phyloP scores from a whole-genome alignment of 2,888 invertebrate genomes.

The Chymomyza procnemis region DNA sequence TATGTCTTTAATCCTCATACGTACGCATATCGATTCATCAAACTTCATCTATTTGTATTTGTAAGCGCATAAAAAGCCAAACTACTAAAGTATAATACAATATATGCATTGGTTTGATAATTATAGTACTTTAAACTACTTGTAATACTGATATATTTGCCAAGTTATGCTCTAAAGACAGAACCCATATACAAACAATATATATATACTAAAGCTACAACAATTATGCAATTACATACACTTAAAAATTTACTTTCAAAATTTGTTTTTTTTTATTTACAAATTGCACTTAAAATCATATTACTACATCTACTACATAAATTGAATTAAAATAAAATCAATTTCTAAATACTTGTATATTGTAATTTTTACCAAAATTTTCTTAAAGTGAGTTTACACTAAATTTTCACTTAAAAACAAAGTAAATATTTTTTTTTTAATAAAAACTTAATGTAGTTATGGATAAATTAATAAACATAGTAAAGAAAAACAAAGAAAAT shows the following conservation, averaged over 20 bases:
- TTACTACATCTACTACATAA: constrained; percentile 7
- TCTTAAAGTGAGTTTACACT: constrained; percentile 5
- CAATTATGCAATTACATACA: constrained; percentile 9
- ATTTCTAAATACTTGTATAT: constrained; percentile 19
- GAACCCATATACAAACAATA: constrained; percentile 19
- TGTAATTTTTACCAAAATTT: constrained; percentile 26
- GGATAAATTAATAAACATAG: constrained; percentile 35
- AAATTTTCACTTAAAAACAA: constrained; percentile 23
- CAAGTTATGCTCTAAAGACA: constrained; percentile 21
- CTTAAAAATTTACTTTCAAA: constrained; percentile 11
- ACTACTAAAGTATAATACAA: constrained; percentile 10
- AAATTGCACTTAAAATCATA: constrained; percentile 20
- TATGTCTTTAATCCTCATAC: constrained; percentile 19
- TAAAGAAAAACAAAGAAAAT: constrained; percentile 31
- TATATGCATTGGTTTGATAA: constrained; percentile 1
- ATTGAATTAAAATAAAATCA: not conserved
- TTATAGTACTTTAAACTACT: not conserved
- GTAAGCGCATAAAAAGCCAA: not conserved
- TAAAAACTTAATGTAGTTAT: constrained; percentile 38
- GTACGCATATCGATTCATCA: constrained; percentile 16
- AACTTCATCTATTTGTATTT: not conserved
- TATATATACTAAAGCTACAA: constrained; percentile 25
- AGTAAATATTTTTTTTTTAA: constrained; percentile 30
- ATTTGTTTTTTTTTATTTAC: constrained; percentile 25
- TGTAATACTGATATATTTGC: constrained; percentile 11